Base-by-base conservation (phyloP, 2,113 vertebrate genomes). In the Piaya cayana region DNA sequence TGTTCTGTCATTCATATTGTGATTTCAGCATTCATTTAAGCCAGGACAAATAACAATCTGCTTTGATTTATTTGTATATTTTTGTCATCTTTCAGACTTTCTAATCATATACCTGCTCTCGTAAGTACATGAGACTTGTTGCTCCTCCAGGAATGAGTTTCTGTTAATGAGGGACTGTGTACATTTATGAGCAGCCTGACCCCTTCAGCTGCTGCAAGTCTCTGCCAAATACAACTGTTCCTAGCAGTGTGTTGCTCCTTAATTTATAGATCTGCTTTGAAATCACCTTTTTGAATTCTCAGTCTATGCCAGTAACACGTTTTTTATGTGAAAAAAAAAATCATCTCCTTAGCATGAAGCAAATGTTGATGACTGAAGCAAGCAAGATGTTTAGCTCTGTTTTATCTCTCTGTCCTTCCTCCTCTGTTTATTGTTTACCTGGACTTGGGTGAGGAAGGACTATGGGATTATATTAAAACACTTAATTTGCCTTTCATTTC, bases 401-500 rank as follows among this genome's bases (percentile, higher is more conserved):
- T 65, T 63, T 77, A 62, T 67, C 74, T 89, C 47, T 77, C 56
- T 59, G 52, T 36, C 23, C 58, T 49, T 42, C 17, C 42, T 62
- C 25, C 62, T 60, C 56, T 71, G 18, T 0, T 30, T 86, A 11
- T 78, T 91, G 60, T 71, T 88, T 82, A 81, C 87, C 68, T 42
- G 47, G 22, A 45, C 25, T 65, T 36, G 62, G 36, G 36, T n/a
- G 47, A 70, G 52, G 63, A 92, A 83, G 21, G 67, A 32, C 77
- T n/a, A n/a, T 47, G 63, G 63, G 52, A 30, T 21, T 88, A 37
- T 43, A 70, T 65, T 82, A 62, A 88, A 88, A 75, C 27, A 20
- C 53, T 67, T 78, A 82, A 39, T 86, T 82, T 94, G 62, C 58
- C 70, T 91, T 82, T 88, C 58, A 76, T 80, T 79, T 92, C 59